These are phyloP conservation scores for Sturnira hondurensis DNA, from an alignment of 2,113 vertebrate genomes.

Conservation along the genomic window DNA sequence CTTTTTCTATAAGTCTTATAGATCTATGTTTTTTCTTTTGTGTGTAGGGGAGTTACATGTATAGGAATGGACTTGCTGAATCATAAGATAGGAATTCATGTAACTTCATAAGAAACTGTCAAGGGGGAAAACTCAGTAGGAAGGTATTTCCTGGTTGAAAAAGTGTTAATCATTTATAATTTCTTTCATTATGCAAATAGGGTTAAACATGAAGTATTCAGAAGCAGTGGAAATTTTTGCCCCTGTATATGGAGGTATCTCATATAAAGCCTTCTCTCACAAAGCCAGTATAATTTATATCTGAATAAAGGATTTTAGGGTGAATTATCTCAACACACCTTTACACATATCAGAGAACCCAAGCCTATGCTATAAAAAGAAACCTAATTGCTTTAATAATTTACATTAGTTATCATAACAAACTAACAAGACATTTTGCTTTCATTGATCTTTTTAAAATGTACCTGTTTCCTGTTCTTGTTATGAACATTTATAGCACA, in stretches of 20 bases:
- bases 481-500: not conserved
- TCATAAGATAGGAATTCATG: not conserved
- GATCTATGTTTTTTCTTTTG: not conserved
- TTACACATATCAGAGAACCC: not conserved
- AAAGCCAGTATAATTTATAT: not conserved
- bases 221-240: not conserved
- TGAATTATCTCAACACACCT: not conserved
- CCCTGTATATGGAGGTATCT: not conserved
- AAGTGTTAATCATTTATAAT: not conserved
- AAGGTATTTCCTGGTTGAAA: not conserved
- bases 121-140: not conserved
- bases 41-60: not conserved
- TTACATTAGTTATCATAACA: not conserved
- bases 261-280: not conserved
- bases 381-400: not conserved
- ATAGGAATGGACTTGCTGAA: not conserved
- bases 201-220: not conserved
- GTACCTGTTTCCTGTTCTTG: not conserved
- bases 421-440: constrained; percentile 18
- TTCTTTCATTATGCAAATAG: not conserved
- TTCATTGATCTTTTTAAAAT: constrained; percentile 3
- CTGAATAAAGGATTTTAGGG: not conserved
- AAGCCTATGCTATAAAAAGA: not conserved
- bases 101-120: not conserved
- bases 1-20: not conserved